These are phyloP conservation scores for Andrena chrysosceles DNA, from an alignment of 2,888 invertebrate genomes.

Conservation along the genomic window DNA sequence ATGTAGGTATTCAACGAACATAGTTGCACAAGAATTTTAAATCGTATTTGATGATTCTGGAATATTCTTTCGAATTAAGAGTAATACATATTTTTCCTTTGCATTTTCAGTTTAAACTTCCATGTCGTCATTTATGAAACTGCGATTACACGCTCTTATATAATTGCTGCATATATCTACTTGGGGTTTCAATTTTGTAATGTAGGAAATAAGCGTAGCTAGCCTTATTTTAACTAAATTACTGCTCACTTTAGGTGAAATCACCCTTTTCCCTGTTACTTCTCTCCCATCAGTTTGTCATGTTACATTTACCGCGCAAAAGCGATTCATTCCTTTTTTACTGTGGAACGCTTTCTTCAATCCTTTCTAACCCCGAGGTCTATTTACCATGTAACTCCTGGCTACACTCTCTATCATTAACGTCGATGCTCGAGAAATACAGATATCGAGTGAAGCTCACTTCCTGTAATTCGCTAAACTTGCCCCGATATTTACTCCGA, in stretches of 20 bases:
- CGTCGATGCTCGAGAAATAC: conserved; percentile 28
- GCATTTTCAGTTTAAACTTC: no score
- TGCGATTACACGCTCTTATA: no score
- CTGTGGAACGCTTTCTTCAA: conserved; percentile 23
- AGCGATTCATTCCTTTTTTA: conserved; percentile 15
- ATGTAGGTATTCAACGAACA: background rate
- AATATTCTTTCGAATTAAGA: no score
- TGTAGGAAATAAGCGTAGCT: background rate
- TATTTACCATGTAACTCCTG: conserved; percentile 31
- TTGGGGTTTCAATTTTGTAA: no score
- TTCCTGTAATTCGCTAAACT: conserved; percentile 40
- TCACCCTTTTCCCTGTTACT: background rate
- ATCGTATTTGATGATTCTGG: no score
- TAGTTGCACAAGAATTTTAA: no score
- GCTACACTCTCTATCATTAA: conserved; percentile 38
- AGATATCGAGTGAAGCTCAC: conserved; percentile 31
- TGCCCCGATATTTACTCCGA: background rate
- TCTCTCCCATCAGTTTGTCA: conserved; percentile 8
- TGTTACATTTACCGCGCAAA: conserved; percentile 28
- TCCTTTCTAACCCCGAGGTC: conserved; percentile 22
- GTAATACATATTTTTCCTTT: no score
- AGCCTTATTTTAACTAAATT: background rate
- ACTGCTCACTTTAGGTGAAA: background rate
- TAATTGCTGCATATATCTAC: no score
- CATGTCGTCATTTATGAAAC: no score